Evolutionary conservation across 2,888 invertebrate species (phyloP).

Genomic region (Panzeria rudis): DNA sequence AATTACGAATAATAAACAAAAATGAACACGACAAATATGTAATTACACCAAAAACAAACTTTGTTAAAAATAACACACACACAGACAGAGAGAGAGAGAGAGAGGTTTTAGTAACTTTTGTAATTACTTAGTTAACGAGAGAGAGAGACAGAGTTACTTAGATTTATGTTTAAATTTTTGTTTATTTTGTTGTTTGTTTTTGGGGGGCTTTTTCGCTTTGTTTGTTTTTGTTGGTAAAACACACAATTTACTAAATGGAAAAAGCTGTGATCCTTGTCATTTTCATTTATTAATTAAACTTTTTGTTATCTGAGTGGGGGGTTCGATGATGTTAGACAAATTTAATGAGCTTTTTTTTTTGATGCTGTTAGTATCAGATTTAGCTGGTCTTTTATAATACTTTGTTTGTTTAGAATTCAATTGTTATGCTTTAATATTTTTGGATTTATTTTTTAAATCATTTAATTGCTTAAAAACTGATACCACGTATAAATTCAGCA

Average conservation of each 20-base stretch:
- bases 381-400: conserved; percentile 46
- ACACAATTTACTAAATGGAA: conserved; percentile 66
- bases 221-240: conserved; percentile 41
- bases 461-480: conserved; percentile 71
- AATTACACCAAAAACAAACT: conserved; percentile 69
- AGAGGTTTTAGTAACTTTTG: conserved; percentile 69
- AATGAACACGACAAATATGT: conserved; percentile 54
- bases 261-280: conserved; percentile 65
- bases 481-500: conserved; percentile 83
- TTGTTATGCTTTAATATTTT: conserved; percentile 73
- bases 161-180: conserved; percentile 53
- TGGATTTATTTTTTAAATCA: conserved; percentile 10
- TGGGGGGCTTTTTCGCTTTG: conserved; percentile 45
- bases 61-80: conserved; percentile 64
- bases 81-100: conserved; percentile 62
- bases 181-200: conserved; percentile 47
- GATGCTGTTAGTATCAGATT: conserved; percentile 66
- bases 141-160: conserved; percentile 53
- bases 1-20: conserved; percentile 45
- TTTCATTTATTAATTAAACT: conserved; percentile 62
- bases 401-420: conserved; percentile 61
- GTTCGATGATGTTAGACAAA: conserved; percentile 61
- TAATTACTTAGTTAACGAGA: conserved; percentile 72
- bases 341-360: conserved; percentile 41
- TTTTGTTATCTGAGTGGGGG: conserved; percentile 64